Evolutionary conservation across 1,140 invertebrate species (phyloP), one percentile per base, ranked within the genome.

Genomic region (Zaprionus ornatus): DNA sequence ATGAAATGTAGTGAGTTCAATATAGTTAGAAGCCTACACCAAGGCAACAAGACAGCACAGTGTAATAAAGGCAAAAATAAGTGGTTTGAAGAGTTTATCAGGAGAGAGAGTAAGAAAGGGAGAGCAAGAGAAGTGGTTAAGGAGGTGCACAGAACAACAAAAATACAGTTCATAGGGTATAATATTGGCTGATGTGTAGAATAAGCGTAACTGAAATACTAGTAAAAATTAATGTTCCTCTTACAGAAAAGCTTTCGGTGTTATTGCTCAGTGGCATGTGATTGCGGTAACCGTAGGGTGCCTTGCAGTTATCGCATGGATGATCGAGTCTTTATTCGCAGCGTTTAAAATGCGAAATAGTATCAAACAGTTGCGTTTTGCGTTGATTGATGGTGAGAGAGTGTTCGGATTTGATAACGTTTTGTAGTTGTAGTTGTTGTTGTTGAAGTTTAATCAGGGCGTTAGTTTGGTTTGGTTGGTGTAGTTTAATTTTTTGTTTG

Each of bases 231-330:
- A 50, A 74, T 66, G 78, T 64, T 75, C 70, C 65, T 86, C 91
- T 93, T 93, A 94, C 93, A 79, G 94, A 93, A 90, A 96, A 96
- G 69, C 81, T 80, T 61, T 80, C 77, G 60, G 93, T 92, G 79
- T 96, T 92, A 50, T 91, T 92, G 62, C 93, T 94, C 63, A 96
- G 92, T 45, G 93, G 85, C 93, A 96, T 93, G 80, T 96, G 94
- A 93, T 96, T 94, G 82, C 94, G 94, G 92, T 94, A 96, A 79
- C 94, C 94, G 82, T 96, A 96, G 23, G 95, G 94, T 15, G 93
- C 86, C 59, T 93, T 94, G 85, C 95, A 95, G 19, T 73, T 88
- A 40, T 92, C 87, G 90, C 95, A 95, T 70, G 91, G 91, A 80
- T 80, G 77, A 74, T 80, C 74, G 35, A 92, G 91, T 84, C 91